A percentile compares a stretch with the other conserved stretches of the same genome.
These are phyloP conservation scores for Indri indri DNA, from an alignment of 2,113 vertebrate genomes.

Conservation along the genomic window DNA sequence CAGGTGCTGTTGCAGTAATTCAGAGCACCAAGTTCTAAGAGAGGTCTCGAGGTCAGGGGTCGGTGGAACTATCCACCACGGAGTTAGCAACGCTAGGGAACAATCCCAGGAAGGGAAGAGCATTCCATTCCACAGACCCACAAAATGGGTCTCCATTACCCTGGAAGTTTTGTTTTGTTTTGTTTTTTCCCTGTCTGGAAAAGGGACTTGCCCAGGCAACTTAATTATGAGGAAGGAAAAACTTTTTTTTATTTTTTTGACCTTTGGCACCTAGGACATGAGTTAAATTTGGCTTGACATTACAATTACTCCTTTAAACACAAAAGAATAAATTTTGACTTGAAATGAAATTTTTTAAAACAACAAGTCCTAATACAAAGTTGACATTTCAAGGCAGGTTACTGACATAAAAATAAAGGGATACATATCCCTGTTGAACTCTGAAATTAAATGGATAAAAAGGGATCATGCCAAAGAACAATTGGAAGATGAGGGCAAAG, in stretches of 20 bases:
- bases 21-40: not conserved
- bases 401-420: not conserved
- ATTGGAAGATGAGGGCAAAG: not conserved
- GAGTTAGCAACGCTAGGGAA: rapidly evolving
- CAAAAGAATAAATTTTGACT: not conserved
- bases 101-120: not conserved
- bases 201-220: not conserved
- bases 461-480: not conserved
- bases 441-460: not conserved
- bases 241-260: not conserved
- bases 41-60: not conserved
- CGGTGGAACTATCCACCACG: rapidly evolving
- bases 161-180: not conserved
- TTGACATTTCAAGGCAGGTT: not conserved
- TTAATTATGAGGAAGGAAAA: not conserved
- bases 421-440: not conserved
- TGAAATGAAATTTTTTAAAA: not conserved
- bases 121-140: not conserved
- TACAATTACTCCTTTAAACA: not conserved
- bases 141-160: not conserved
- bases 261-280: not conserved
- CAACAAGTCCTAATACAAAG: not conserved
- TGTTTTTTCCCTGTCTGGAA: not conserved
- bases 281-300: not conserved
- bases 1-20: not conserved